These are phyloP conservation scores for Ridgeia piscesae DNA, from an alignment of 1,140 invertebrate species.

Conservation along the genomic window DNA sequence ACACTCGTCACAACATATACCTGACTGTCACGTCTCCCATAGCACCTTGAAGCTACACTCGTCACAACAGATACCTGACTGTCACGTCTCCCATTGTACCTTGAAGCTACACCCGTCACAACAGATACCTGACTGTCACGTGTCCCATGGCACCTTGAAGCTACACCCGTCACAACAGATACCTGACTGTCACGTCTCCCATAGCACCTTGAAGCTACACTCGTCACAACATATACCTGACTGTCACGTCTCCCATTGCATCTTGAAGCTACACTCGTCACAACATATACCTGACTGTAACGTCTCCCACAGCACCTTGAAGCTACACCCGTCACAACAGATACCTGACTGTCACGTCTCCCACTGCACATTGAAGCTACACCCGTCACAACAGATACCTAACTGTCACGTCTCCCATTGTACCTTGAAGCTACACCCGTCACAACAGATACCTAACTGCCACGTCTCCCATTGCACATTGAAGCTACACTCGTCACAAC, in stretches of 20 bases:
- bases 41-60: not conserved
- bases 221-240: not conserved
- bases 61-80: not conserved
- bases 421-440: not conserved
- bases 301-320: not conserved
- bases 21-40: not conserved
- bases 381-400: not conserved
- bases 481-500: not conserved
- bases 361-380: not conserved
- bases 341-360: not conserved
- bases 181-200: not conserved
- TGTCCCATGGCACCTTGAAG: not conserved
- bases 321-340: not conserved
- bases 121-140: not conserved
- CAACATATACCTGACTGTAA: not conserved
- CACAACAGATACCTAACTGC: not conserved
- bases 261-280: not conserved
- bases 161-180: not conserved
- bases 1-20: not conserved
- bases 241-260: not conserved
- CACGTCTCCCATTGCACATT: not conserved
- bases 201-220: not conserved
- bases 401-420: not conserved
- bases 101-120: not conserved
- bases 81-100: not conserved